Base-by-base conservation (phyloP, 2,113 vertebrate genomes). In the Echinops telfairi region DNA sequence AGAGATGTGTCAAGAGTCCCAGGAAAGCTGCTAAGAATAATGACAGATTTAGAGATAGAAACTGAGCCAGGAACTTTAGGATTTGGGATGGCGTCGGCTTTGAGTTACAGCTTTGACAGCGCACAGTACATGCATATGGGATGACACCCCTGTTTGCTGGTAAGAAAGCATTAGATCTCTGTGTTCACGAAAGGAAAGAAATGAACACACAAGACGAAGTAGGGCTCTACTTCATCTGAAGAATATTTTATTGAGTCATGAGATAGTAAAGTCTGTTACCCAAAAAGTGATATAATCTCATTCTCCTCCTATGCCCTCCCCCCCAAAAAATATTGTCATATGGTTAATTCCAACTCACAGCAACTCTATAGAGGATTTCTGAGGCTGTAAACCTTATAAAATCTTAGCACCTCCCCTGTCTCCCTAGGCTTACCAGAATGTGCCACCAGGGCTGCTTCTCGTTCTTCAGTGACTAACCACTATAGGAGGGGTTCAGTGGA, bases 41-140 rank as follows among this genome's bases (percentile, higher is more conserved):
- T 75, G 17, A 81, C 87, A 88, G 60, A 91, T 58, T 78, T 78
- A 47, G 57, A 93, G 71, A 73, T 71, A 36, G 20, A 89, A 77
- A 71, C 47, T 25, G 43, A 81, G 19, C 62, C 20, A 95, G 60
- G 70, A 91, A 89, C 31, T 83, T 86, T 38, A 90, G 82, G 79
- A 38, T 29, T 33, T 2, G 47, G 25, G 12, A 60, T 76, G 25
- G 68, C 81, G 20, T 77, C 43, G 22, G 2, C 38, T 33, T 90
- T 83, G 27, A 83, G 85, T 86, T 43, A 62, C 9, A 90, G 11
- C 47, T 82, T 68, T 62, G 76, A n/a, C 20, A 91, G 40, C 47
- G n/a, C 82, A 86, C 58, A 91, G 40, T 58, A 27, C 83, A 86
- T 64, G 3, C 62, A 38, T 16, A 73, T 40, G 33, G 79, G 75